phyloP scores from a whole-genome alignment of 1,140 invertebrate genomes.

The Solenopsis invicta region DNA sequence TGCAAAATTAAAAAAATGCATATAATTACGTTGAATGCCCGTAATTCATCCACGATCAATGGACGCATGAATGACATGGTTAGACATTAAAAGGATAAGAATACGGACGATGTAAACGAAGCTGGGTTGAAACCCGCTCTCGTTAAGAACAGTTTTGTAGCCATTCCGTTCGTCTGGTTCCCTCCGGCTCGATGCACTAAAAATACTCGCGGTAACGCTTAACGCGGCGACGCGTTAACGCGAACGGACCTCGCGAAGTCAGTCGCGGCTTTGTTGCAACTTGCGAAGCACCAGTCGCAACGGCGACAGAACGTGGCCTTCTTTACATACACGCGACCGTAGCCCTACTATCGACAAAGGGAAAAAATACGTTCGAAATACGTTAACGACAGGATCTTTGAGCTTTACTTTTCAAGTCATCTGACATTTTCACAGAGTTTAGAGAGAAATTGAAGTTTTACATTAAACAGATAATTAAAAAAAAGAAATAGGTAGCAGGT shows the following conservation, averaged over 20 bases:
- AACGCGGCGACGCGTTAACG: conserved; percentile 40
- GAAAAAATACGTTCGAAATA: neutral
- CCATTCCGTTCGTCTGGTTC: conserved; percentile 22
- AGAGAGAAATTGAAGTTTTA: neutral
- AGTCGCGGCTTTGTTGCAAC: conserved; percentile 34
- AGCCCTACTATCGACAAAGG: neutral
- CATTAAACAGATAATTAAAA: neutral
- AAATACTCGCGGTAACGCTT: conserved; percentile 47
- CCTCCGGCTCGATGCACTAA: conserved; percentile 40
- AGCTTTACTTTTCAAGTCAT: neutral
- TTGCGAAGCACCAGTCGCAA: neutral
- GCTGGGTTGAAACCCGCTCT: neutral
- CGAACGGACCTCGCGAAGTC: conserved; percentile 17
- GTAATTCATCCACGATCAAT: neutral
- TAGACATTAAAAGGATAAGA: neutral
- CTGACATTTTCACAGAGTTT: neutral
- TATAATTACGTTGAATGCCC: neutral
- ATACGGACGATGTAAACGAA: neutral
- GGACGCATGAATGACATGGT: neutral
- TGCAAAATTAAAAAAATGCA: neutral
- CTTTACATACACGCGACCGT: conserved; percentile 1
- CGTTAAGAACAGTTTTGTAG: conserved; percentile 23
- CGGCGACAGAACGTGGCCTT: conserved; percentile 2
- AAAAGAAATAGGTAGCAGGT: neutral
- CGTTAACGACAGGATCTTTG: neutral